Percentiles rank a stretch among this genome's conserved stretches.
Conservation (phyloP, 2,797 vertebrate genomes). For the Ptychadena robeensis region DNA sequence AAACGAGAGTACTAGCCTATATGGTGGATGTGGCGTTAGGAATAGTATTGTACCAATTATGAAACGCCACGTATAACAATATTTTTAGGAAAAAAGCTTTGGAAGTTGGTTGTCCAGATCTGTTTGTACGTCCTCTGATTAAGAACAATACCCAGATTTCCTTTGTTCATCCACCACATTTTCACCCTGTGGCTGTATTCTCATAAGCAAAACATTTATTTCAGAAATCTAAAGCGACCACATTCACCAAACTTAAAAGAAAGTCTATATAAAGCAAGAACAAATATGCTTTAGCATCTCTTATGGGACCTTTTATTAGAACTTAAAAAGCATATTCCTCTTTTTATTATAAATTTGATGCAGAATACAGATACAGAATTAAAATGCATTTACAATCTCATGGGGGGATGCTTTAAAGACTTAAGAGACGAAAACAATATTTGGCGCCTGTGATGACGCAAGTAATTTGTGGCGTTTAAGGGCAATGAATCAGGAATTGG, state of each 20-base stretch:
- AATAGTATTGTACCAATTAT: too few relatives aligned
- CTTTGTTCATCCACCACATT: neutral
- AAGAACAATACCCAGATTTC: neutral
- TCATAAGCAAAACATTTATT: neutral
- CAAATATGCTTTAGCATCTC: constrained; percentile 1
- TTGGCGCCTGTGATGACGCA: neutral
- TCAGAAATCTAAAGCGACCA: neutral
- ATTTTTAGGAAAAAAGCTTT: neutral
- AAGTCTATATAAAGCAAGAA: constrained; percentile 22
- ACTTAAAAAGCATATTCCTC: neutral
- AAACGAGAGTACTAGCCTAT: too few relatives aligned
- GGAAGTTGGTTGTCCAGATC: neutral
- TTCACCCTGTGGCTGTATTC: neutral
- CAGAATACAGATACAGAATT: neutral
- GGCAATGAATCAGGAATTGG: neutral
- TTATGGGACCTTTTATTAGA: neutral
- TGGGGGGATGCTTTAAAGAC: neutral
- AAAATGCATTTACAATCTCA: constrained; percentile 1
- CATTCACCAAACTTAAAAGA: constrained; percentile 10
- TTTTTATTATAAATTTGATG: constrained; percentile 5
- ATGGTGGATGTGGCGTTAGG: too few relatives aligned
- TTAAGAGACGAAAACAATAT: neutral
- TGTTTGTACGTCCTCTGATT: neutral
- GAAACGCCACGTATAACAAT: neutral
- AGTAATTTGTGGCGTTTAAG: neutral